These are phyloP conservation scores for Bradypodion ventrale DNA, from an alignment of 2,797 vertebrate species.

Conservation along the genomic window DNA sequence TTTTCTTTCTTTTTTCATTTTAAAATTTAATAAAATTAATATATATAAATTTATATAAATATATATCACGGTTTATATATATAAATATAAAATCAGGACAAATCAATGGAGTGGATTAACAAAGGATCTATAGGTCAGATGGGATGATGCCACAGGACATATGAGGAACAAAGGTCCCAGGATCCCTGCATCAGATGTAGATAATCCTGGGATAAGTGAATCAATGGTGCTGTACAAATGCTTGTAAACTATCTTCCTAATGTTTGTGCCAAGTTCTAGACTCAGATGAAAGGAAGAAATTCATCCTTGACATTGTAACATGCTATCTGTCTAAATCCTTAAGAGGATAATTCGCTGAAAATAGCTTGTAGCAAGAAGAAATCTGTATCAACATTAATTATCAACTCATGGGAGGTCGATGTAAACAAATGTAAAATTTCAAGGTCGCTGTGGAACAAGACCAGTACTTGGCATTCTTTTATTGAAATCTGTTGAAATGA, in stretches of 20 bases:
- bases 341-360: slow-evolving; percentile 21
- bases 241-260: not conserved
- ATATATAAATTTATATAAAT: too few relatives aligned
- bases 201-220: not conserved
- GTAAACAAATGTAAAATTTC: slow-evolving; percentile 10
- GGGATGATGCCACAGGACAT: not conserved
- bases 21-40: too few relatives aligned
- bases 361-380: not conserved
- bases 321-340: not conserved
- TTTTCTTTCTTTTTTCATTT: too few relatives aligned
- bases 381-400: slow-evolving; percentile 8
- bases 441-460: slow-evolving; percentile 19
- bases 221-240: not conserved
- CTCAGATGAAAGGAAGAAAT: not conserved
- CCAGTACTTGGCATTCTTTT: not conserved
- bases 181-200: not conserved
- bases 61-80: too few relatives aligned
- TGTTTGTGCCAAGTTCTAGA: not conserved
- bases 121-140: not conserved
- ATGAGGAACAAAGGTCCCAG: not conserved
- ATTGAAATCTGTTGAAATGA: slow-evolving; percentile 2
- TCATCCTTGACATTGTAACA: not conserved
- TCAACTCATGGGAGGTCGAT: not conserved
- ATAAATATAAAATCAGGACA: too few relatives aligned
- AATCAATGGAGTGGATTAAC: too few relatives aligned